Evolutionary conservation across 2,113 vertebrate genomes (phyloP), one percentile per base, ranked within the genome.

Genomic region (Gallinago media): DNA sequence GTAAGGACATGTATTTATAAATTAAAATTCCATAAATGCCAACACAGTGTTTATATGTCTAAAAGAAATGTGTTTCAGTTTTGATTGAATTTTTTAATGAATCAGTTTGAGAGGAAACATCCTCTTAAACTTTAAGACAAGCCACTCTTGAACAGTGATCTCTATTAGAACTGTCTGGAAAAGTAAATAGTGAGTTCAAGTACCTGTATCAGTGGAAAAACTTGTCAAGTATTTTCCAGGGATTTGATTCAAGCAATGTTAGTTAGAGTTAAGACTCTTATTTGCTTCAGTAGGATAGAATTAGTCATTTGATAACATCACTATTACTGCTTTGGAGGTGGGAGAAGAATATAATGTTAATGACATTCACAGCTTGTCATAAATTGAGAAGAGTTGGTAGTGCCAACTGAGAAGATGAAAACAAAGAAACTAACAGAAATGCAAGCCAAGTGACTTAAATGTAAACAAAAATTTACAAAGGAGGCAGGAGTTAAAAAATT

Each of bases 291-390:
- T 36, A 59, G 23, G 52, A 40, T 47, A 75, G 52, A 83, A 92
- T 52, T 73, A 80, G 22, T 59, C 20, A 82, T 95, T 94, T 93
- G 44, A 76, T 87, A 70, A 55, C 70, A 84, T 86, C 72, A 87
- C 89, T n/a, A 78, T 72, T 84, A 75, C 78, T 87, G 36, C 31
- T 61, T 79, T 86, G 46, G 40, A 79, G 59, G 72, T 88, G 52
- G 66, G 70, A 85, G 16, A 11, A 8, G 22, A 32, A 67, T 58
- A 36, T 11, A 55, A 20, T 52, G 44, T 77, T 91, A 92, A 92
- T 78, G 61, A 92, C 44, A 85, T 91, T 94, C 86, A 85, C 38
- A 87, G 84, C 55, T 94, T 94, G 73, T 92, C 74, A 92, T 67
- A 88, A 93, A 85, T 68, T 79, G 49, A 78, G 40, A 87, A 61